Percentiles rank a stretch among this genome's conserved stretches.
These are phyloP conservation scores for Suricata suricatta DNA, from an alignment of 2,113 vertebrate genomes.

Conservation along the genomic window DNA sequence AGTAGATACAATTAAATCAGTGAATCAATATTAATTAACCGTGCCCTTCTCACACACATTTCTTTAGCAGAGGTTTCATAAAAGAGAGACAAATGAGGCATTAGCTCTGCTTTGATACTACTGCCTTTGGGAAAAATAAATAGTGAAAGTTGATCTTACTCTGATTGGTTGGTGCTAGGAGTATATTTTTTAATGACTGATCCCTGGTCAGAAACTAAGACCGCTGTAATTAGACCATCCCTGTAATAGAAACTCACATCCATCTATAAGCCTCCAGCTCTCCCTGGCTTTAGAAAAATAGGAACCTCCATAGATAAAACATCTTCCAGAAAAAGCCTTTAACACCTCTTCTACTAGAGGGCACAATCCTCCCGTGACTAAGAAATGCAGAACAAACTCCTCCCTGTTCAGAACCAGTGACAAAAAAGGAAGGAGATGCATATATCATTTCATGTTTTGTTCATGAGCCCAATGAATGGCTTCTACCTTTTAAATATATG, in stretches of 20 bases:
- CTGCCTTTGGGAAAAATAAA: neutral
- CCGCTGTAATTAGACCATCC: neutral
- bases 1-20: neutral
- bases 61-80: neutral
- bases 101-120: neutral
- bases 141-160: neutral
- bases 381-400: neutral
- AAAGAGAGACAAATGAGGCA: neutral
- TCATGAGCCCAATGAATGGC: neutral
- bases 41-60: neutral
- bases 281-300: neutral
- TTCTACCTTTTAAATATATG: neutral
- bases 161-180: neutral
- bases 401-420: neutral
- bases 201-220: neutral
- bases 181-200: neutral
- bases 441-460: neutral
- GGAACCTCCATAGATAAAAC: neutral
- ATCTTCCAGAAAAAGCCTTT: neutral
- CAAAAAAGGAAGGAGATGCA: neutral
- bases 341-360: neutral
- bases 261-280: neutral
- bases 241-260: neutral
- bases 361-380: neutral
- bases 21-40: conserved; percentile 40